Evolutionary conservation across 1,140 invertebrate species (phyloP).

Genomic region (Cherax destructor): DNA sequence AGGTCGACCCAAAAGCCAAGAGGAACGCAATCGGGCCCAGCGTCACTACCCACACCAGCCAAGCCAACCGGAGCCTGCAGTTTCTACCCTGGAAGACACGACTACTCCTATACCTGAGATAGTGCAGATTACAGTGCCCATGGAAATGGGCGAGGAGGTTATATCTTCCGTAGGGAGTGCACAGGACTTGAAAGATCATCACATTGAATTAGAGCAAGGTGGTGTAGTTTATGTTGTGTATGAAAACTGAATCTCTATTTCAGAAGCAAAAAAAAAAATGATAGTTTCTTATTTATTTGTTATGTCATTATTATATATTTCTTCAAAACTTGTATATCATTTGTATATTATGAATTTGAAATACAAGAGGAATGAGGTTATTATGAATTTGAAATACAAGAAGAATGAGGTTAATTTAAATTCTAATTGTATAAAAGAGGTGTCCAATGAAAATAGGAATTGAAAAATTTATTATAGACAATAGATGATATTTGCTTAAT

Average conservation of each 20-base stretch:
- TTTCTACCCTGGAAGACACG: slow-evolving; percentile 4
- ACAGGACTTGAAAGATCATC: slow-evolving; percentile 23
- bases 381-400: too few species aligned
- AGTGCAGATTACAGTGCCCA: slow-evolving; percentile 58
- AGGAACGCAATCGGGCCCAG: slow-evolving; percentile 21
- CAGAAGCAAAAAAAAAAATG: neutral
- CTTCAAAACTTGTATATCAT: too few species aligned
- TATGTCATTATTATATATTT: too few species aligned
- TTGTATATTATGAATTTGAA: too few species aligned
- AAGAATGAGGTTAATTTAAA: too few species aligned
- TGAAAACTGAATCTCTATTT: slow-evolving; percentile 10
- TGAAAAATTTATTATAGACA: too few species aligned
- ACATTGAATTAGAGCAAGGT: slow-evolving; percentile 38
- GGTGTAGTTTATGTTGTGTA: slow-evolving; percentile 61
- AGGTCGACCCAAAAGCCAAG: slow-evolving; percentile 50
- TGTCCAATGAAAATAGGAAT: too few species aligned
- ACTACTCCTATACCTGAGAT: slow-evolving; percentile 39
- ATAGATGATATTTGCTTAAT: too few species aligned
- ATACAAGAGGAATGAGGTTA: too few species aligned
- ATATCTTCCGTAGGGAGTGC: slow-evolving; percentile 40
- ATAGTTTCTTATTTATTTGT: neutral
- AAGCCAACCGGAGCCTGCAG: neutral
- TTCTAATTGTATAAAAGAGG: too few species aligned
- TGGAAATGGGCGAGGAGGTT: slow-evolving; percentile 60
- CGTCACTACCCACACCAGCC: slow-evolving; percentile 15